These are phyloP conservation scores for Scomberomorus guttatus DNA, from an alignment of 2,797 vertebrate species.

Conservation along the genomic window DNA sequence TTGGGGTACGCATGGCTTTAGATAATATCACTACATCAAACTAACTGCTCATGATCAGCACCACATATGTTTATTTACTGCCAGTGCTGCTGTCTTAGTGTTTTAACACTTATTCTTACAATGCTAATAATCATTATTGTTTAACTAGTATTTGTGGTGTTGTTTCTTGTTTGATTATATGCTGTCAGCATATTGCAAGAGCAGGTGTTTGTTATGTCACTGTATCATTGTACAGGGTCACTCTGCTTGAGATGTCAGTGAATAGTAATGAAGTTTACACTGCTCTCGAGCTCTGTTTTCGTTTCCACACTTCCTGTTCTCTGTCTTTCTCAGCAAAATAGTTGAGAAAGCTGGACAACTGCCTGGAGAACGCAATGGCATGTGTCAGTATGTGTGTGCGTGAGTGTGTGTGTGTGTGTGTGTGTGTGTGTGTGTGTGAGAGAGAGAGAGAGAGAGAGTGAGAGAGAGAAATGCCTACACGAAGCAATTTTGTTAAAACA, in stretches of 20 bases:
- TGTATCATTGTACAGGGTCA: not conserved
- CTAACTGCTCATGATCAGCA: not conserved
- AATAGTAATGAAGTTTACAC: slow-evolving; percentile 2
- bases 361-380: slow-evolving; percentile 65
- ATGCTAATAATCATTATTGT: not conserved
- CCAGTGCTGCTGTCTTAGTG: not conserved
- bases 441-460: too few species aligned
- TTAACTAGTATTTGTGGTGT: not conserved
- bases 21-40: not conserved
- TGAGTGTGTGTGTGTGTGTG: slow-evolving; percentile 12
- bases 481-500: slow-evolving; percentile 73
- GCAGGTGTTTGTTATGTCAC: slow-evolving; percentile 8
- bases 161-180: not conserved
- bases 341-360: slow-evolving; percentile 57
- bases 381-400: slow-evolving; percentile 35
- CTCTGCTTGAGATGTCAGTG: not conserved
- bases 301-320: slow-evolving; percentile 39
- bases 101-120: not conserved
- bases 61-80: not conserved
- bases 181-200: not conserved
- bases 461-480: slow-evolving; percentile 74
- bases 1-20: not conserved
- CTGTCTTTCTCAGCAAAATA: slow-evolving; percentile 17
- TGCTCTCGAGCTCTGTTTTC: slow-evolving; percentile 12
- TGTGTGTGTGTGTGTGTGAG: not conserved